Base-by-base conservation (phyloP, 2,797 vertebrate genomes). In the Gallinago solitaria region DNA sequence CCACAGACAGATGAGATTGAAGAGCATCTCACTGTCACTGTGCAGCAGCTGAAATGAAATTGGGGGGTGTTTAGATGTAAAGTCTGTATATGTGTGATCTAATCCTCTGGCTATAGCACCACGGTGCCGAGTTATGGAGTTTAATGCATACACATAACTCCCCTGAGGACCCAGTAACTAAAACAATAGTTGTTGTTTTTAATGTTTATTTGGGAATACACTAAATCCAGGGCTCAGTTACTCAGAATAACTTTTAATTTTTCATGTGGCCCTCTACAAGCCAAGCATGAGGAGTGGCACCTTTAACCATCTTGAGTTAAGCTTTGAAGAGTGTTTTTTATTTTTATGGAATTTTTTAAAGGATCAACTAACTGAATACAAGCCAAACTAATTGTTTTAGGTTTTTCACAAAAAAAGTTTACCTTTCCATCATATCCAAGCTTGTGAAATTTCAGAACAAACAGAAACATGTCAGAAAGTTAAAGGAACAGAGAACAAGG, bases 351-450 rank as follows among this genome's bases (percentile, higher is more conserved):
- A 25, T 45, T 87, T 94, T 89, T 75, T 5, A 3, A 64, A 96
- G 32, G 30, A 70, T 74, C 60, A 76, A 48, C 33, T 43, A 48
- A 57, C 33, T 79, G 65, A 91, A 93, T 80, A 43, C 16, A 78
- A 73, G 80, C 57, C 90, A 92, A 87, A 70, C 12, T 14, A 53
- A 75, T 87, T 87, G 14, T 78, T 91, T 75, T 28, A 60, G 47
- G 48, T 80, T 89, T 96, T 93, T 47, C 61, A 39, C 30, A 27
- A 79, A 48, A 48, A 6, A 78, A 35, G 33, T 4, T 11, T 33
- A 92, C 30, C 19, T 93, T 93, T 92, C 69, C 91, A 61, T 65
- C 43, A n/a, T 59, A 83, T 94, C 82, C 89, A 96, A 93, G 50
- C 76, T 78, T 86, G 45, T 83, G 82, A 95, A 87, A 25, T 85